Conservation (phyloP, 2,113 vertebrate genomes). For the Lampris megalopsis region DNA sequence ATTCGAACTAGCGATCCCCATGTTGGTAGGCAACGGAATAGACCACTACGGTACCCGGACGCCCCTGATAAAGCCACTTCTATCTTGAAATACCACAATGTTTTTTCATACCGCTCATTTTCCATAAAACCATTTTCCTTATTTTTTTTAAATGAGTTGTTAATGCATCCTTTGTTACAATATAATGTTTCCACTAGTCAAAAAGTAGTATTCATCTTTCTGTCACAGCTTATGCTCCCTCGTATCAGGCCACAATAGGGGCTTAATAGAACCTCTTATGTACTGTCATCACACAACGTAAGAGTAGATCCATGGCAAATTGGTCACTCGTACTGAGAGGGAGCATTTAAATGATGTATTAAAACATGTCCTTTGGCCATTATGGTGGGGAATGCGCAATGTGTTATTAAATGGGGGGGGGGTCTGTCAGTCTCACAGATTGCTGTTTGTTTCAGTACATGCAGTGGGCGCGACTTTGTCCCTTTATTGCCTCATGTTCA, state of each 20-base stretch:
- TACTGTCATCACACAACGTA: slow-evolving; percentile 45
- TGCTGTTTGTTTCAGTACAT: slow-evolving; percentile 32
- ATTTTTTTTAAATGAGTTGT: no score
- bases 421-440: slow-evolving; percentile 27
- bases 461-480: background rate
- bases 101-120: no score
- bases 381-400: slow-evolving; percentile 33
- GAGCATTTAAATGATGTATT: slow-evolving; percentile 56
- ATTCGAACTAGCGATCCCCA: no score
- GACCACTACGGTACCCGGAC: no score
- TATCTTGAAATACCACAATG: no score
- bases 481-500: slow-evolving; percentile 26
- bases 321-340: slow-evolving; percentile 27
- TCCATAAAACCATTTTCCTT: no score
- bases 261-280: slow-evolving; percentile 43
- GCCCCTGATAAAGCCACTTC: no score
- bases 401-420: slow-evolving; percentile 15
- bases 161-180: slow-evolving; percentile 2
- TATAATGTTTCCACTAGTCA: slow-evolving; percentile 16
- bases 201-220: background rate
- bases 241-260: slow-evolving; percentile 26
- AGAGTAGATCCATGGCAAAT: slow-evolving; percentile 14
- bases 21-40: no score
- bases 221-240: slow-evolving; percentile 34
- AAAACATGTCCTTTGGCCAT: slow-evolving; percentile 58